phyloP scores from a whole-genome alignment of 1,140 invertebrate genomes.

The Neodiprion pinetum region DNA sequence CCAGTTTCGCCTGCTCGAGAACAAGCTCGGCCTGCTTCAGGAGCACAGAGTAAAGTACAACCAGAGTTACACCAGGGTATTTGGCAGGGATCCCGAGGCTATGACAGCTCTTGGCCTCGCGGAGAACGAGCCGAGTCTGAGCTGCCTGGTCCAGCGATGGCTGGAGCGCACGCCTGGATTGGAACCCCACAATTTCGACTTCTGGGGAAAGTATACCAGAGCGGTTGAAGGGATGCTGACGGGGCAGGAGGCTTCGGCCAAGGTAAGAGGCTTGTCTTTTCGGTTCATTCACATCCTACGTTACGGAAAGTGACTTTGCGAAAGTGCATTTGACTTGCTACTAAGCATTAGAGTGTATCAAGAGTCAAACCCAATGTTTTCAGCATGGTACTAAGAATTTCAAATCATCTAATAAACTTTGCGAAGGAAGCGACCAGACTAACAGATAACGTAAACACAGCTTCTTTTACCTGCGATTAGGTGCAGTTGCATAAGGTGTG shows the following conservation, averaged over 20 bases:
- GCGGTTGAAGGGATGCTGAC: conserved; percentile 79
- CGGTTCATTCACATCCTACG: neutral
- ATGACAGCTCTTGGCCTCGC: conserved; percentile 78
- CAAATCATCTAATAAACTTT: neutral
- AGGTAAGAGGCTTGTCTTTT: conserved; percentile 52
- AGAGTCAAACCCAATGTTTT: too few species aligned
- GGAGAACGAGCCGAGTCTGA: conserved; percentile 83
- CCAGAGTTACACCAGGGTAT: conserved; percentile 88
- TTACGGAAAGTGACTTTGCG: neutral
- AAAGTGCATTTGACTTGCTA: neutral
- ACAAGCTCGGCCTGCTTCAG: conserved; percentile 92
- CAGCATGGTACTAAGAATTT: neutral
- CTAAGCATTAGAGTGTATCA: too few species aligned
- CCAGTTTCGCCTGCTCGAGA: conserved; percentile 96
- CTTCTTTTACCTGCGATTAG: too few species aligned
- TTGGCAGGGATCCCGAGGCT: conserved; percentile 78
- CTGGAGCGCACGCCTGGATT: conserved; percentile 93
- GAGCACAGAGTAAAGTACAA: conserved; percentile 92
- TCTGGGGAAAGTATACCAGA: conserved; percentile 89
- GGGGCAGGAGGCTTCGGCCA: conserved; percentile 69
- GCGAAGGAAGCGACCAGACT: too few species aligned
- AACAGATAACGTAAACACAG: too few species aligned
- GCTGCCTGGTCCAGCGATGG: conserved; percentile 89
- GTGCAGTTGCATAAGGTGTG: too few species aligned
- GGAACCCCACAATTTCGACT: conserved; percentile 84